Evolutionary conservation across 2,113 vertebrate species (phyloP).

Genomic region (Acanthisitta chloris): DNA sequence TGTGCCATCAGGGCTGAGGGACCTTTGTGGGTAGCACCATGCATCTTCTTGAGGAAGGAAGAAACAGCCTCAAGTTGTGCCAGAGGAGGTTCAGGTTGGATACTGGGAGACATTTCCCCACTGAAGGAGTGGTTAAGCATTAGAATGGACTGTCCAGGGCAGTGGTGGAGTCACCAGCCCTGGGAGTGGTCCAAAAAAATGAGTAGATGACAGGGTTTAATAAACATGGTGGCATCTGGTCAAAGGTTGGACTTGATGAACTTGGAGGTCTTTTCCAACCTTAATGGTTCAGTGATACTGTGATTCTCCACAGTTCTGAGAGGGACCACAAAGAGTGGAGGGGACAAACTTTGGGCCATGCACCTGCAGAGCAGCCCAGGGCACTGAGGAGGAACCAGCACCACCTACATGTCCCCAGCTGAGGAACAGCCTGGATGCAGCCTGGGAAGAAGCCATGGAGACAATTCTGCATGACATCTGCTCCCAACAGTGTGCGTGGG

Average conservation of each 20-base stretch:
- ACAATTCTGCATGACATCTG: background rate
- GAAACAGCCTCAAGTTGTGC: accelerated
- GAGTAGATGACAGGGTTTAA: accelerated
- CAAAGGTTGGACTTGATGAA: background rate
- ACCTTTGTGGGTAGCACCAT: background rate
- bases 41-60: background rate
- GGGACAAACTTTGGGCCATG: background rate
- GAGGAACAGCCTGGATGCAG: background rate
- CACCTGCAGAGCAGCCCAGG: background rate
- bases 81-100: background rate
- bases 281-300: background rate
- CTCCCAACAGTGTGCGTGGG: background rate
- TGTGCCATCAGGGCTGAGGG: background rate
- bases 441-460: background rate
- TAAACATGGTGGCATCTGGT: background rate
- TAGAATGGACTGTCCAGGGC: background rate
- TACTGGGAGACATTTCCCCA: background rate
- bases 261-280: background rate
- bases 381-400: background rate
- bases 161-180: background rate
- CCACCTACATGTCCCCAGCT: background rate
- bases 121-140: background rate
- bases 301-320: background rate
- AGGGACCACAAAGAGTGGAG: background rate
- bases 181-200: background rate